These are phyloP conservation scores for Aplidium turbinatum DNA, from an alignment of 23 tunicate genomes.

Conservation along the genomic window DNA sequence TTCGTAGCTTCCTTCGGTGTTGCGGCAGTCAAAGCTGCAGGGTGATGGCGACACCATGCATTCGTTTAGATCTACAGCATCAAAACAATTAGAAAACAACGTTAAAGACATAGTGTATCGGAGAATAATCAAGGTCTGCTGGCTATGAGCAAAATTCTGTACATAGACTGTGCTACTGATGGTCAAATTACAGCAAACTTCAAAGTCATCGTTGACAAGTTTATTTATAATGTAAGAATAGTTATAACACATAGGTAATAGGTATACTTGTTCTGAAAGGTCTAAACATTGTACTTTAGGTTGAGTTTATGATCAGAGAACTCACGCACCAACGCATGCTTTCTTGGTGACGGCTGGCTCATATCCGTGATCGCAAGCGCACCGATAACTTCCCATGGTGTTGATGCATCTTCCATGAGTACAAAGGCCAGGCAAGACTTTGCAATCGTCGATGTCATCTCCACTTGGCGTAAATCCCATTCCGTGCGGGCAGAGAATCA, in stretches of 20 bases:
- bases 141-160: no score
- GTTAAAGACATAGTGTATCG: no score
- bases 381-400: conserved; percentile 84
- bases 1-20: conserved; percentile 74
- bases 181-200: no score
- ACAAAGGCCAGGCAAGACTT: conserved; percentile 89
- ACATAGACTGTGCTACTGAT: no score
- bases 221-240: no score
- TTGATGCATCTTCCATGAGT: conserved; percentile 94
- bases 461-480: conserved; percentile 86
- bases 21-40: conserved; percentile 78
- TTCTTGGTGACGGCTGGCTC: conserved; percentile 55
- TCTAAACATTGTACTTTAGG: no score
- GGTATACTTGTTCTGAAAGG: no score
- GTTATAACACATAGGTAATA: no score
- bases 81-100: no score
- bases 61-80: conserved; percentile 87
- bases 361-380: conserved; percentile 93
- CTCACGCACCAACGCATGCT: conserved; percentile 45
- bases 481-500: conserved; percentile 92
- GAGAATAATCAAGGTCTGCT: no score
- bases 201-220: no score
- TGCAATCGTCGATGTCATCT: conserved; percentile 95
- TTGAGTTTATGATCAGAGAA: no score
- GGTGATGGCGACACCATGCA: conserved; percentile 66